Conservation (phyloP, 2,888 invertebrate species). For the Cataglyphis cursor region DNA sequence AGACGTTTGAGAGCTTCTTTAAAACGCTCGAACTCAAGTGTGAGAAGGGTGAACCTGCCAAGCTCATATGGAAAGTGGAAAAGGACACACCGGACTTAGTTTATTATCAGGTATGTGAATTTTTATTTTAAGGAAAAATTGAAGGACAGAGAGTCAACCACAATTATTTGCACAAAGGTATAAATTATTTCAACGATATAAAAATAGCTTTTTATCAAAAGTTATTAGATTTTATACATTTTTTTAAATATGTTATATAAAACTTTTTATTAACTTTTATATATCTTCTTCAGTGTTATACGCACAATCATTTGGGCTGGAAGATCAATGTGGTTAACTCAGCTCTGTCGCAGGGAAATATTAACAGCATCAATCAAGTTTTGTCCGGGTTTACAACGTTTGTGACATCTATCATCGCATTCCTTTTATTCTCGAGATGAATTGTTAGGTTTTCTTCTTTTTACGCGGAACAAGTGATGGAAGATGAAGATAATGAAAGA, state of each 20-base stretch:
- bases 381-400: conserved; percentile 70
- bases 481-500: conserved; percentile 24
- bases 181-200: neutral
- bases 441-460: conserved; percentile 61
- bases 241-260: conserved; percentile 63
- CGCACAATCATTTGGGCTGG: conserved; percentile 97
- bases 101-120: conserved; percentile 93
- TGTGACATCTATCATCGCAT: conserved; percentile 58
- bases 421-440: conserved; percentile 74
- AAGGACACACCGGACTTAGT: conserved; percentile 93
- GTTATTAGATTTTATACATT: neutral
- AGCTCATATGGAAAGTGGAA: conserved; percentile 95
- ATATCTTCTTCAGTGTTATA: conserved; percentile 92
- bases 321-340: conserved; percentile 95
- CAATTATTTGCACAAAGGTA: neutral
- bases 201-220: neutral
- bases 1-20: conserved; percentile 93
- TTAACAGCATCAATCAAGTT: conserved; percentile 68
- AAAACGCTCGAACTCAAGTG: conserved; percentile 93
- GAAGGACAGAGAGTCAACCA: neutral
- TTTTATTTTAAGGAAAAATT: neutral
- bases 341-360: conserved; percentile 87
- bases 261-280: neutral
- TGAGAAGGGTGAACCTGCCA: conserved; percentile 92
- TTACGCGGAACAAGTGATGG: conserved; percentile 49